Percentiles rank a stretch among this genome's conserved stretches.
phyloP scores from a whole-genome alignment of 2,113 vertebrate species.

The crab-eating macaque (Macaca fascicularis) region T2T-MFA8v1.1 NC_088392.1:48630001-48630500 shows the following conservation, averaged over 20 bases:
- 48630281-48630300: not conserved
- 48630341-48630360: not conserved
- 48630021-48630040: not conserved
- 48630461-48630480: not conserved
- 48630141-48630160: not conserved
- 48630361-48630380: not conserved
- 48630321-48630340: not conserved
- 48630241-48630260: not conserved
- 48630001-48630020: not conserved
- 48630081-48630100: too few species aligned
- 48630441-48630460: not conserved
- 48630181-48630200: not conserved
- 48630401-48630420: not conserved
- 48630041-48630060: not conserved
- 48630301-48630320: not conserved
- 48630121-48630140: not conserved
- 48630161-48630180: not conserved
- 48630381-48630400: not conserved
- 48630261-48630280: not conserved
- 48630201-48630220: not conserved
- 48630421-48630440: not conserved
- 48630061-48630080: not conserved
- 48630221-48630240: not conserved
- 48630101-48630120: not conserved
- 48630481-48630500: not conserved